Evolutionary conservation across 2,113 vertebrate genomes (phyloP), one percentile per base, ranked within the genome.

Genomic region (Meles meles): DNA sequence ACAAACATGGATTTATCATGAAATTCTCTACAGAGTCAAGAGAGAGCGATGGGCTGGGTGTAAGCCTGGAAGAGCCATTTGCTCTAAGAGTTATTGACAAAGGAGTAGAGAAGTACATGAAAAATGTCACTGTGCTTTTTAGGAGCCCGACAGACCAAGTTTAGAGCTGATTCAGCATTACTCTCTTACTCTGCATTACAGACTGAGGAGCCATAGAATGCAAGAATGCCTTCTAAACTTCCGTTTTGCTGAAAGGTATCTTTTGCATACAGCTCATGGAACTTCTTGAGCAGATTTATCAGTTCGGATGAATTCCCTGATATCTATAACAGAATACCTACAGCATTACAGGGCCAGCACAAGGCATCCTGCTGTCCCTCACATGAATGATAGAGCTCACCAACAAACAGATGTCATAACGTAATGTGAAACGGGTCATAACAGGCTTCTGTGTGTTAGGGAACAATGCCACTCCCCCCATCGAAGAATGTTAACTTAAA

Each of bases 401-500:
- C 47, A 87, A 74, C 74, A 79, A 94, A 71, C 55, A 93, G 25
- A n/a, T 63, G 10, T 59, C 72, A 52, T 79, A 91, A 86, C 42
- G 27, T 23, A 61, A 71, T 25, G 42, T 65, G 23, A 21, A 49
- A 10, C 59, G 52, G 39, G 44, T 71, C n/a, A 63, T 52, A 74
- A 80, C 29, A 93, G 61, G 83, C n/a, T 3, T 49, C 47, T 90
- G 5, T 39, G 69, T 63, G 29, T 69, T 65, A 52, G 61, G 29
- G 14, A 94, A 65, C 27, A 91, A 89, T n/a, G 25, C 4, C 13
- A 8, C 29, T 37, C 87, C 74, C 57, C 59, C 88, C 63, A 65
- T 44, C 17, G 59, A 72, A 80, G 69, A 93, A 89, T n/a, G 34
- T 52, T 90, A 93, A 67, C 90, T 92, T 92, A 93, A 96, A 97